phyloP scores from a whole-genome alignment of 1,140 invertebrate species.

The Xylocopa sonorina region DNA sequence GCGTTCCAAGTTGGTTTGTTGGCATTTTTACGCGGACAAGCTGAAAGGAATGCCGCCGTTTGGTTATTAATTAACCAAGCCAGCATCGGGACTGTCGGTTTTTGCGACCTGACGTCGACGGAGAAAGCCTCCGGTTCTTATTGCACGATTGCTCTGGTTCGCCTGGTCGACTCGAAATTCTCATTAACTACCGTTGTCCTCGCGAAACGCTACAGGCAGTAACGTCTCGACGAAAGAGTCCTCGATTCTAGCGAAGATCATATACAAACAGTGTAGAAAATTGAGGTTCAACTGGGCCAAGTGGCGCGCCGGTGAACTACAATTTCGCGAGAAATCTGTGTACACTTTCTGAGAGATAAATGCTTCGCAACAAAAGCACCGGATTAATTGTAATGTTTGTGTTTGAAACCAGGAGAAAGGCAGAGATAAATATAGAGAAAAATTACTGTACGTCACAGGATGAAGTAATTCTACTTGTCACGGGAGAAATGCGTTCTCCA shows the following conservation, averaged over 20 bases:
- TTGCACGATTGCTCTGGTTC: conserved; percentile 6
- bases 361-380: background rate
- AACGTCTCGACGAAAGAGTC: conserved; percentile 1
- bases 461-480: too few species aligned
- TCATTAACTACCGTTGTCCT: conserved; percentile 16
- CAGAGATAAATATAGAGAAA: too few species aligned
- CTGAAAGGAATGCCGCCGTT: conserved; percentile 2
- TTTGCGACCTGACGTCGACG: conserved; percentile 5
- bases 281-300: conserved; percentile 7
- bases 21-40: background rate
- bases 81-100: background rate
- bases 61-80: conserved; percentile 33
- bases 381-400: background rate
- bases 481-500: too few species aligned
- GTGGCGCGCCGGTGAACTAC: background rate
- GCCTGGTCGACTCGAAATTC: conserved; percentile 35
- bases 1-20: background rate
- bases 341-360: background rate
- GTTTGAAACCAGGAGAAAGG: background rate
- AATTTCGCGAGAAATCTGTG: background rate
- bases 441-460: background rate
- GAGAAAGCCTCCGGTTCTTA: conserved; percentile 10
- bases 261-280: conserved; percentile 16
- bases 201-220: background rate
- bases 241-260: background rate